Evolutionary conservation across 2,113 vertebrate species (phyloP), one percentile per base, ranked within the genome.

Genomic region (Campylomormyrus tamandua): DNA sequence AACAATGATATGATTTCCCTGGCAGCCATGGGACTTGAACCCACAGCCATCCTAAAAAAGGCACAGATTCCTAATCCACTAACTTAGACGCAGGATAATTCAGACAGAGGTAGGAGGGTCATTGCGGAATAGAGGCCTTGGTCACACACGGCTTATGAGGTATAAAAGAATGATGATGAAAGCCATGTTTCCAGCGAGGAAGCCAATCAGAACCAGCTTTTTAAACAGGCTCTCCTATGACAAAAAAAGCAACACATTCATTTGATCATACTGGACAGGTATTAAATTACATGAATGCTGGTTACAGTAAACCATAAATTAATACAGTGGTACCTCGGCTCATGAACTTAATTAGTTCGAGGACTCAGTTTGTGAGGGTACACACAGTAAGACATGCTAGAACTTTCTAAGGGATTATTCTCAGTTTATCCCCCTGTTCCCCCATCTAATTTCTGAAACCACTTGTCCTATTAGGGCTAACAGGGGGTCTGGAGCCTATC

Each of bases 211-310:
- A 58, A 96, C 93, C 3, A 92, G 17, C 92, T 96, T 95, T 92
- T 96, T 97, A 92, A 97, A 96, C 50, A 93, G 89, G 87, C 92
- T 92, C 56, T 95, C 96, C 96, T 97, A 93, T 7, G 93, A 95
- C 84, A 91, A 91, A 80, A 95, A 91, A 74, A 94, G 93, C 83
- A 3, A 91, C 35, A 66, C 5, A 56, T 52, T 27, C 19, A 53
- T 87, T 80, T 19, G 62, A 11, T 45, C 15, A 45, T 83, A 21
- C 11, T 77, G 11, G 39, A 19, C 35, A 27, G 35, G 77, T 27
- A 50, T 50, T 50, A 87, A 87, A 35, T 87, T 1, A 42, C 24
- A 48, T 39, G 5, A 9, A 50, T 21, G 7, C 50, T 21, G n/a
- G n/a, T 13, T 70, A 70, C 62, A 70, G 62, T 13, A 70, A 66